Conservation (phyloP, 2,113 vertebrate species). For the Rhodinocichla rosea region DNA sequence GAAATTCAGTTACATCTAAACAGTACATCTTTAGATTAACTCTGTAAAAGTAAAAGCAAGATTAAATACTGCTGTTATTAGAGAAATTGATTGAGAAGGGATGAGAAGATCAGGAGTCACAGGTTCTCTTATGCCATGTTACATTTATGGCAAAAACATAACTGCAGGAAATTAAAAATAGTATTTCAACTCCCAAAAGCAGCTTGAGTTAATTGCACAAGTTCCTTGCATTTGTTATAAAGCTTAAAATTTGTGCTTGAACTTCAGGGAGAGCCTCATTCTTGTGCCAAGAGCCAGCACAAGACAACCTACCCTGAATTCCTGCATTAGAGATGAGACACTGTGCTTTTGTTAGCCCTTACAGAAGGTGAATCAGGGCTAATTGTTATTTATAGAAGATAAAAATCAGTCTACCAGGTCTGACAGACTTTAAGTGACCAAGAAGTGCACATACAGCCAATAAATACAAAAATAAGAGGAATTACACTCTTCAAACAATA, state of each 20-base stretch:
- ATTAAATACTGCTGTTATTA: neutral
- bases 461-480: constrained; percentile 28
- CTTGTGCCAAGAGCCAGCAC: neutral
- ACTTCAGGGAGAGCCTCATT: neutral
- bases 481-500: neutral
- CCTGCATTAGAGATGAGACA: neutral
- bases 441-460: neutral
- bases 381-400: neutral
- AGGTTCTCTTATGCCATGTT: neutral
- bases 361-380: neutral
- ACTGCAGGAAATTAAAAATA: neutral
- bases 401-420: neutral
- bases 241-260: neutral
- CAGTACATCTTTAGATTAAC: neutral
- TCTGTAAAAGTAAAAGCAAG: neutral
- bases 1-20: neutral
- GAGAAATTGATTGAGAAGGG: neutral
- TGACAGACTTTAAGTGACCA: neutral
- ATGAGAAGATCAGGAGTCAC: neutral
- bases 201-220: neutral
- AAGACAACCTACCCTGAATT: neutral
- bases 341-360: neutral
- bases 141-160: neutral
- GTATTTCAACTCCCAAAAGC: neutral
- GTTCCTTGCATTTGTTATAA: neutral